Evolutionary conservation across 2,113 vertebrate genomes (phyloP), one percentile per base, ranked within the genome.

Genomic region (Donacobius atricapilla): DNA sequence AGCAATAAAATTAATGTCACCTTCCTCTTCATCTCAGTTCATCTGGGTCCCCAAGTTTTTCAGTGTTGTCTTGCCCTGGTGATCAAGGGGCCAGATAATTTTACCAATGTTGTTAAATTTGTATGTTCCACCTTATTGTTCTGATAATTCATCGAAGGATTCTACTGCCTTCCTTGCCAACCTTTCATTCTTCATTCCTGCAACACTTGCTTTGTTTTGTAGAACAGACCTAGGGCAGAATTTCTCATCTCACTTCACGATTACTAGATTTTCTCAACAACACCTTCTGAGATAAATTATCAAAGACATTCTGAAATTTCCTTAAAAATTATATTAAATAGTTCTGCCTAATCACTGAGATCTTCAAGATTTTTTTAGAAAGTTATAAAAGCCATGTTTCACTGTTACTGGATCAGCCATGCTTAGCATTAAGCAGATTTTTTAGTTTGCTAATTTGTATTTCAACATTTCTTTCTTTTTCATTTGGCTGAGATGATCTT

Each of bases 21-120:
- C 15, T 68, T 69, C 28, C 40, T 80, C 45, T 60, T 69, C 23
- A 53, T 6, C 4, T 20, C 40, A 44, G 6, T 56, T 47, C 6
- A 39, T 86, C 48, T 69, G 16, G 2, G 27, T 71, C 6, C 22
- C 37, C 31, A 69, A 17, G 13, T 76, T 64, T 82, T 86, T 71
- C 57, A 45, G 84, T 42, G 63, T 23, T 6, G 1, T 53, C 60
- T 89, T 0, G 0, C 30, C 24, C 25, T 54, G 28, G 15, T 86
- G 45, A 72, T 15, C 35, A 50, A 69, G 25, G 3, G 28, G 22
- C 1, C 25, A 84, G 50, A 68, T 18, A 63, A 76, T 79, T 79
- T 57, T 60, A 31, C 25, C 23, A 15, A 31, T 16, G 11, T 56
- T 53, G 4, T 61, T 72, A 83, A 2, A 2, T 80, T 45, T 42